These are phyloP conservation scores for Pandemis cinnamomeana DNA, from an alignment of 2,888 invertebrate genomes.

Conservation along the genomic window DNA sequence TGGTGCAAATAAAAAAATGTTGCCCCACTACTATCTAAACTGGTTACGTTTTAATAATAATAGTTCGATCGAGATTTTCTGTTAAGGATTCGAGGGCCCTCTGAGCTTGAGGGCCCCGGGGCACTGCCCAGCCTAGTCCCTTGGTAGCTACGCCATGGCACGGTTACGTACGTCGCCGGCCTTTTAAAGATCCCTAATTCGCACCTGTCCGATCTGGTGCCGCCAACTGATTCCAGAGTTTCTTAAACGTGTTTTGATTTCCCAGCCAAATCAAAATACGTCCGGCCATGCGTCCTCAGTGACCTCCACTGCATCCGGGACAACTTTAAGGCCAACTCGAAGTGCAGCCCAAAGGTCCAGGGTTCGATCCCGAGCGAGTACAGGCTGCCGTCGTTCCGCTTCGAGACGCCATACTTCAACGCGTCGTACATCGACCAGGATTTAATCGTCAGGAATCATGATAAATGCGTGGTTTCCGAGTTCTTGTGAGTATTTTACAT, in stretches of 20 bases:
- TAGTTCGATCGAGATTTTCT: too few species aligned
- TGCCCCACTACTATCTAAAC: too few species aligned
- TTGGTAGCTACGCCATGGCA: too few species aligned
- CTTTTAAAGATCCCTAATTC: too few species aligned
- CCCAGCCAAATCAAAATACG: conserved; percentile 4
- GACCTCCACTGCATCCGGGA: conserved; percentile 59
- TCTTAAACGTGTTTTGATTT: background rate
- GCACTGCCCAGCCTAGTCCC: too few species aligned
- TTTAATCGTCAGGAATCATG: conserved; percentile 59
- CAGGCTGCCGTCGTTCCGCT: conserved; percentile 50
- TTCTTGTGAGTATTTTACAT: conserved; percentile 70
- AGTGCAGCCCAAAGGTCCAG: conserved; percentile 52
- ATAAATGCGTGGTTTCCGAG: conserved; percentile 63
- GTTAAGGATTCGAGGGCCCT: too few species aligned
- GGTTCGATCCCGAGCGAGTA: conserved; percentile 54
- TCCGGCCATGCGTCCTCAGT: conserved; percentile 57
- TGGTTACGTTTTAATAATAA: too few species aligned
- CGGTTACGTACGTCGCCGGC: too few species aligned
- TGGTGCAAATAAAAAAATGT: too few species aligned
- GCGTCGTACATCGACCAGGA: conserved; percentile 61
- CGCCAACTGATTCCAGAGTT: background rate
- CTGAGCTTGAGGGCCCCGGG: too few species aligned
- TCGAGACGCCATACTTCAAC: conserved; percentile 68
- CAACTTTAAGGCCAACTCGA: conserved; percentile 62
- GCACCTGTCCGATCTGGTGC: too few species aligned